phyloP scores from a whole-genome alignment of 2,888 invertebrate genomes.

The Amorpha juglandis region DNA sequence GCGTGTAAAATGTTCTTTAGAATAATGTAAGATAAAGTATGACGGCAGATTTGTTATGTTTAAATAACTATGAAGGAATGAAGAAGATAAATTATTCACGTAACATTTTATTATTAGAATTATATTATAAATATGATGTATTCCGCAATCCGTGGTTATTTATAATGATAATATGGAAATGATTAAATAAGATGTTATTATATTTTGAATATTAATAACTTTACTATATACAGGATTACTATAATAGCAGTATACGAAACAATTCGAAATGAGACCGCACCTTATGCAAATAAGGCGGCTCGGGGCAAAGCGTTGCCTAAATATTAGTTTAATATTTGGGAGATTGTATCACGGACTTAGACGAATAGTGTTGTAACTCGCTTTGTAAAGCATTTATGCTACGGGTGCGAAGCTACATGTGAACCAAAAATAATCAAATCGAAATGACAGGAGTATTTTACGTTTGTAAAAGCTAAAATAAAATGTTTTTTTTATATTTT shows the following conservation, averaged over 20 bases:
- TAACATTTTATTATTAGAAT: not conserved
- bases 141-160: not conserved
- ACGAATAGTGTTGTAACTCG: slow-evolving; percentile 59
- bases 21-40: not conserved
- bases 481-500: too few relatives aligned
- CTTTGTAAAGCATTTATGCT: slow-evolving; percentile 28
- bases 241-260: not conserved
- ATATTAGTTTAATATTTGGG: slow-evolving; percentile 83
- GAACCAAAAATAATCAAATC: not conserved
- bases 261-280: slow-evolving; percentile 55
- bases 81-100: too few relatives aligned
- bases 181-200: not conserved
- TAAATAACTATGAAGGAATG: too few relatives aligned
- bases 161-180: not conserved
- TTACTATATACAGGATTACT: not conserved
- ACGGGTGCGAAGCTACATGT: not conserved
- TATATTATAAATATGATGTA: too few relatives aligned
- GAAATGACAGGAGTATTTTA: too few relatives aligned
- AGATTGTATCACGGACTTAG: slow-evolving; percentile 72
- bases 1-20: not conserved
- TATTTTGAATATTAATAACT: not conserved
- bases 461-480: too few relatives aligned
- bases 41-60: too few relatives aligned
- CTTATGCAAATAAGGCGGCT: slow-evolving; percentile 83
- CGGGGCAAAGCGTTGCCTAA: slow-evolving; percentile 83